Conservation (phyloP, 1,140 invertebrate species). For the Zaprionus taronus region DNA sequence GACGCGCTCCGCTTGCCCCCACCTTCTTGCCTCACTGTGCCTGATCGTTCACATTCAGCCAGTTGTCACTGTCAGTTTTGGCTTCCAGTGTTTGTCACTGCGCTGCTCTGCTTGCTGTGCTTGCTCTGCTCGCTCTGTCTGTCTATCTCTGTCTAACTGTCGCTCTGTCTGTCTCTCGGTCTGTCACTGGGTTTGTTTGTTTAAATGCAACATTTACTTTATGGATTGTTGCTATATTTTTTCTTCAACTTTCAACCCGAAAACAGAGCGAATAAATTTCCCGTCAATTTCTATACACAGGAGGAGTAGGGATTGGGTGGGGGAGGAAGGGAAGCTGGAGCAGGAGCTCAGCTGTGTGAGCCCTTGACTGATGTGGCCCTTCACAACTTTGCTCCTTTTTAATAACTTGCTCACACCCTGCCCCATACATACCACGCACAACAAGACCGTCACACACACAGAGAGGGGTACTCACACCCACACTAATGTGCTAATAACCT, state of each 20-base stretch:
- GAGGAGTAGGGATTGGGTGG: background rate
- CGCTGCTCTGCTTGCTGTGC: conserved; percentile 3
- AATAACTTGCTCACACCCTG: conserved; percentile 71
- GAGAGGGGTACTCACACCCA: conserved; percentile 27
- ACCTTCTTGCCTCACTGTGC: conserved; percentile 14
- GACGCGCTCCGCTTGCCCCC: background rate
- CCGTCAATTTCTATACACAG: conserved; percentile 76
- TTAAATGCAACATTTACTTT: conserved; percentile 82
- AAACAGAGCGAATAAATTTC: conserved; percentile 75
- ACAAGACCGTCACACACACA: conserved; percentile 20
- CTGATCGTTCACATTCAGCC: conserved; percentile 61
- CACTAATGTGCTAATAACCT: conserved; percentile 75
- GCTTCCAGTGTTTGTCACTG: conserved; percentile 77
- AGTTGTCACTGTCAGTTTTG: conserved; percentile 82
- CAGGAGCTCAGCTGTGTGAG: conserved; percentile 70
- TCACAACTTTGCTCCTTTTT: conserved; percentile 78
- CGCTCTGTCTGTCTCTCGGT: conserved; percentile 7
- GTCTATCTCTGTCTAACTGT: conserved; percentile 11
- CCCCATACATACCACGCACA: conserved; percentile 18
- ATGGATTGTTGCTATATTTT: conserved; percentile 83
- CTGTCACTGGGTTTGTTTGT: conserved; percentile 68
- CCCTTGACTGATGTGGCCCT: conserved; percentile 76
- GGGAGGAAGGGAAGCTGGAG: conserved; percentile 18
- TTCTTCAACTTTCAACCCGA: conserved; percentile 77
- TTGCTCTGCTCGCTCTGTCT: conserved; percentile 19